Evolutionary conservation across 2,888 invertebrate species (phyloP).

Genomic region (Dynastes maya): DNA sequence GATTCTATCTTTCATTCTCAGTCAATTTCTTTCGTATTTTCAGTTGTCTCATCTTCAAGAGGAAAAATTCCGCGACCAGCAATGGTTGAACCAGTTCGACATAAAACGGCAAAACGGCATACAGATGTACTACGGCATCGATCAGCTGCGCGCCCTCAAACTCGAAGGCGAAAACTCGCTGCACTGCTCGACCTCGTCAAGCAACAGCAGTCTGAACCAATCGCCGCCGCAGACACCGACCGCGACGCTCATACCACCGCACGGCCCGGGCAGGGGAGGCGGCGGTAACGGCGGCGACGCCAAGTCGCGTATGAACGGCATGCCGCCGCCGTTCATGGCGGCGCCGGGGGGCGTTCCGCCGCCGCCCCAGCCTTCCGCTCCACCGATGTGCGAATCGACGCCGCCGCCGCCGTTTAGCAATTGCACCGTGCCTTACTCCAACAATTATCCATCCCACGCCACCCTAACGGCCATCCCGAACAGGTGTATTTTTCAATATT

Average conservation of each 20-base stretch:
- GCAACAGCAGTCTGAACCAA: constrained; percentile 72
- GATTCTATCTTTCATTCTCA: no score
- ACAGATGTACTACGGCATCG: constrained; percentile 66
- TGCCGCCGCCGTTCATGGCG: constrained; percentile 60
- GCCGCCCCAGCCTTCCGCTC: constrained; percentile 65
- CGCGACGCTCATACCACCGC: constrained; percentile 64
- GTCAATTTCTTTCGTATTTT: constrained; percentile 28
- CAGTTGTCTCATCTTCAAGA: constrained; percentile 78
- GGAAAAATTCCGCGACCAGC: constrained; percentile 75
- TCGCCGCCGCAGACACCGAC: constrained; percentile 76
- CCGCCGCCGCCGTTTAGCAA: constrained; percentile 66
- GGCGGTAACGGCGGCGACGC: constrained; percentile 64
- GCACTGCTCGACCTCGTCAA: constrained; percentile 73
- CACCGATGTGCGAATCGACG: constrained; percentile 66
- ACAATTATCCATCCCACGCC: constrained; percentile 68
- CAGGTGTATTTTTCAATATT: constrained; percentile 66
- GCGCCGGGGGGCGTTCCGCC: constrained; percentile 59
- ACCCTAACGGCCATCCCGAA: constrained; percentile 58
- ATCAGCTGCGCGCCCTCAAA: constrained; percentile 71
- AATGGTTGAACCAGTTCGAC: constrained; percentile 58
- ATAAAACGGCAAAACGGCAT: constrained; percentile 65
- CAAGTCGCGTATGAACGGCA: constrained; percentile 62
- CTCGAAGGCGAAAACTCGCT: constrained; percentile 71
- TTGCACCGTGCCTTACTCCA: constrained; percentile 73
- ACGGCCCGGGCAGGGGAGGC: constrained; percentile 61